Percentiles rank a stretch among this genome's conserved stretches.
These are phyloP conservation scores for Rhea americana DNA, from an alignment of 2,113 vertebrate species.

Conservation along the genomic window DNA sequence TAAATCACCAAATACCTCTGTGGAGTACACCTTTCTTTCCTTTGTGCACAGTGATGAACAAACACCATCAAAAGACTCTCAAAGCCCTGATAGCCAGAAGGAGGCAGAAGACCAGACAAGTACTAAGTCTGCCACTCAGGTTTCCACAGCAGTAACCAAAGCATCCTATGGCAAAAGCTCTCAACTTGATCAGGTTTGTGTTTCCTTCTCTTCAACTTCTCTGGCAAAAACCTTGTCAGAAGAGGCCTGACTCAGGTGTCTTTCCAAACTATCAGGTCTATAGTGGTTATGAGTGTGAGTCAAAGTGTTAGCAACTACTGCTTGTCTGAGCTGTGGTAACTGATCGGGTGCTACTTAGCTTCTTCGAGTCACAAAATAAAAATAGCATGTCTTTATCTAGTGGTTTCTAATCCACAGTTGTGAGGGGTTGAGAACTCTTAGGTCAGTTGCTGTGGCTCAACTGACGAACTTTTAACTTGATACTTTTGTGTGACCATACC, in stretches of 20 bases:
- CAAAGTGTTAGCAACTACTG: background rate
- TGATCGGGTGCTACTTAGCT: background rate
- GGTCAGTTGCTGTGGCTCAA: background rate
- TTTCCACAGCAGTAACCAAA: constrained; percentile 72
- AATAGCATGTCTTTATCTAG: background rate
- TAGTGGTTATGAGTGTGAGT: background rate
- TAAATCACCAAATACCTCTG: background rate
- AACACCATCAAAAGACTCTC: constrained; percentile 77
- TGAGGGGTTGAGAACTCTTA: background rate
- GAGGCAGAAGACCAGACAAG: constrained; percentile 81
- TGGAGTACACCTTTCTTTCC: background rate
- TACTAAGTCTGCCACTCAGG: constrained; percentile 78
- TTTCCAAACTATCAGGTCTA: background rate
- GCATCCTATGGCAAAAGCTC: constrained; percentile 80
- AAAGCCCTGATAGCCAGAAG: constrained; percentile 81
- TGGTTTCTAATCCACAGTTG: background rate
- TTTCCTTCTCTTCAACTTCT: background rate
- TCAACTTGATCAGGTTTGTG: constrained; percentile 87
- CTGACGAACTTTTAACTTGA: background rate
- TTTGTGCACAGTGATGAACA: constrained; percentile 79
- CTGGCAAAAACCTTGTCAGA: background rate
- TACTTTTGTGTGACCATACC: background rate
- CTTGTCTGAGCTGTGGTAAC: background rate
- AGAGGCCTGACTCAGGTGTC: background rate
- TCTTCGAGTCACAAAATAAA: background rate